Conservation (phyloP, 2,797 vertebrate species). For the Staurois parvus region DNA sequence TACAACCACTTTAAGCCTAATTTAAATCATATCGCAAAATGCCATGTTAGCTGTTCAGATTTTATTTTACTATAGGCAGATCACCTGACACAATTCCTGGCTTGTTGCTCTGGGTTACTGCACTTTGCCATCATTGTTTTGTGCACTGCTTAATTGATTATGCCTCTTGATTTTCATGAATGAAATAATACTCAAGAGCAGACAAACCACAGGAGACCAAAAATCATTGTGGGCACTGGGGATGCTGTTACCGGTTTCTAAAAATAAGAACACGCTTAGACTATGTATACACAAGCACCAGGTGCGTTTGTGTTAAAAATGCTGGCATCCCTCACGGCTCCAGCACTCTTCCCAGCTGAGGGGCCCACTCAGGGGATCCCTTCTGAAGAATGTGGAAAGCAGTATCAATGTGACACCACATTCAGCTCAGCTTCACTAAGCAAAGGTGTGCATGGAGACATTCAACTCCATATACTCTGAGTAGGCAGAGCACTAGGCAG, state of each 20-base stretch:
- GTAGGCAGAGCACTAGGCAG: too few species aligned
- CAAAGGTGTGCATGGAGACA: neutral
- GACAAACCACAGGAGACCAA: neutral
- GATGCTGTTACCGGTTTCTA: neutral
- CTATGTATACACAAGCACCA: neutral
- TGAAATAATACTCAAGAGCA: neutral
- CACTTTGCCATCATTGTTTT: neutral
- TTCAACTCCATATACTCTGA: too few species aligned
- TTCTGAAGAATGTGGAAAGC: neutral
- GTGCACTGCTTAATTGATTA: neutral
- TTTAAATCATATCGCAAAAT: too few species aligned
- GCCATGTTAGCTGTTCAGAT: too few species aligned
- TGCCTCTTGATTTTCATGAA: neutral
- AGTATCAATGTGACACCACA: neutral
- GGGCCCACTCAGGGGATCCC: neutral
- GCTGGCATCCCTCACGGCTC: neutral
- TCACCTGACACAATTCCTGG: too few species aligned
- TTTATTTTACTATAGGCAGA: too few species aligned
- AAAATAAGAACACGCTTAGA: neutral
- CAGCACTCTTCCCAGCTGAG: neutral
- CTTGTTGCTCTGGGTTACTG: too few species aligned
- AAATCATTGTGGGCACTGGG: neutral
- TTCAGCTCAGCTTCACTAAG: neutral
- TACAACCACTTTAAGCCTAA: too few species aligned
- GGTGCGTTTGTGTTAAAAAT: neutral